Percentiles rank a stretch among this genome's conserved stretches.
Evolutionary conservation across 2,888 invertebrate genomes (phyloP).

Genomic region (Homarus gammarus): DNA sequence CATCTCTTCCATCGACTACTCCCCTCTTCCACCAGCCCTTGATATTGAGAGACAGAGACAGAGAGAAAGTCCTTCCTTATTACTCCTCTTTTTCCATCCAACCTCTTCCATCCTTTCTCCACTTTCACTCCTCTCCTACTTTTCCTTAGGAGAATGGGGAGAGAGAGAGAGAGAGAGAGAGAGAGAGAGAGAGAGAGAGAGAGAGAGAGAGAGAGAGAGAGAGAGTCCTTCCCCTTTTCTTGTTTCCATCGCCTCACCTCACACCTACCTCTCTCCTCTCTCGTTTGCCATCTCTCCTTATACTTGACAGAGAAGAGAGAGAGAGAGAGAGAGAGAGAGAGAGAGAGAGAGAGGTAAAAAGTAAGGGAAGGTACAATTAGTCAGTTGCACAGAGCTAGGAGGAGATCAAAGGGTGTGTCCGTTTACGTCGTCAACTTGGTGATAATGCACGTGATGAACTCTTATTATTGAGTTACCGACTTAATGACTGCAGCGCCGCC

Average conservation of each 20-base stretch:
- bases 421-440: conserved; percentile 63
- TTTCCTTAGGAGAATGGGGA: too few relatives aligned
- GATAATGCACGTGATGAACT: conserved; percentile 69
- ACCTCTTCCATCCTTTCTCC: too few relatives aligned
- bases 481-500: conserved; percentile 59
- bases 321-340: not conserved
- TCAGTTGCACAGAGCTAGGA: conserved; percentile 2
- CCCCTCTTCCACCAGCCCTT: too few relatives aligned
- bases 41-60: too few relatives aligned
- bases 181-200: too few relatives aligned
- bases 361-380: conserved; percentile 31
- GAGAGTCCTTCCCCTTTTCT: not conserved
- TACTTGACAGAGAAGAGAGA: not conserved
- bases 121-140: too few relatives aligned
- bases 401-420: conserved; percentile 60
- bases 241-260: not conserved
- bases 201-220: conserved; percentile 7
- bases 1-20: not conserved
- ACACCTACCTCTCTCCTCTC: too few relatives aligned
- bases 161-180: too few relatives aligned
- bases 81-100: too few relatives aligned
- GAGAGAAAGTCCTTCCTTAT: too few relatives aligned
- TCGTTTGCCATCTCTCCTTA: not conserved
- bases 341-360: conserved; percentile 1
- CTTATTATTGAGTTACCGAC: conserved; percentile 60